Evolutionary conservation across 1,140 invertebrate genomes (phyloP).

Genomic region (Caenorhabditis briggsae): DNA sequence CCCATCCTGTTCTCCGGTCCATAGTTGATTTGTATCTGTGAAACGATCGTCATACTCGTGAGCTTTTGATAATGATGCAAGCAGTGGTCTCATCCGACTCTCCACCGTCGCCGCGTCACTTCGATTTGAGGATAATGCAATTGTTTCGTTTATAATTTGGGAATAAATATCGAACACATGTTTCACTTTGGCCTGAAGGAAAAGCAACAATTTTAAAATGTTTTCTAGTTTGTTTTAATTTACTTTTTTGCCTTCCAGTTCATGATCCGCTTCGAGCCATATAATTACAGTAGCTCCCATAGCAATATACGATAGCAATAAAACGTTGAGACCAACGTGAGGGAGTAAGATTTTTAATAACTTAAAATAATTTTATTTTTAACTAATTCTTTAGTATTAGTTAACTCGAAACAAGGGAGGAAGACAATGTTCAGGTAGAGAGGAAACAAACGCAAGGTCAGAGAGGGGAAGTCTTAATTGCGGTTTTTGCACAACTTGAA

Average conservation of each 20-base stretch:
- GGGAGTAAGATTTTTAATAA: conserved; percentile 80
- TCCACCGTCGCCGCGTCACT: conserved; percentile 67
- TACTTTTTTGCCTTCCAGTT: conserved; percentile 71
- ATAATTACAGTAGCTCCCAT: conserved; percentile 80
- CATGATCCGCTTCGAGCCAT: conserved; percentile 78
- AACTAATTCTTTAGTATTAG: background rate
- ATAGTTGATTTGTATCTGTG: conserved; percentile 75
- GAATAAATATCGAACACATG: conserved; percentile 73
- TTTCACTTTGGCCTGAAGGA: conserved; percentile 67
- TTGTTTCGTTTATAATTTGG: conserved; percentile 56
- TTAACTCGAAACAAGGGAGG: conserved; percentile 58
- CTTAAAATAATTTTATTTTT: no score
- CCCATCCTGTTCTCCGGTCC: conserved; percentile 76
- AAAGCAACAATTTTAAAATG: background rate
- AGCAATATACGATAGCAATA: conserved; percentile 80
- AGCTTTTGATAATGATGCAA: conserved; percentile 73
- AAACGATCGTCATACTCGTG: conserved; percentile 78
- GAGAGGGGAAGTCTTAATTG: conserved; percentile 63
- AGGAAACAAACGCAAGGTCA: conserved; percentile 61
- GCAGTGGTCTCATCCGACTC: conserved; percentile 71
- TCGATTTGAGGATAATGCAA: conserved; percentile 75
- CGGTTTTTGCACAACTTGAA: conserved; percentile 68
- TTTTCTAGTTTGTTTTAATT: no score
- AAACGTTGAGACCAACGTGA: conserved; percentile 80
- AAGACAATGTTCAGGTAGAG: conserved; percentile 57